phyloP scores from a whole-genome alignment of 2,113 vertebrate species.

The Cephalopholis sonnerati region DNA sequence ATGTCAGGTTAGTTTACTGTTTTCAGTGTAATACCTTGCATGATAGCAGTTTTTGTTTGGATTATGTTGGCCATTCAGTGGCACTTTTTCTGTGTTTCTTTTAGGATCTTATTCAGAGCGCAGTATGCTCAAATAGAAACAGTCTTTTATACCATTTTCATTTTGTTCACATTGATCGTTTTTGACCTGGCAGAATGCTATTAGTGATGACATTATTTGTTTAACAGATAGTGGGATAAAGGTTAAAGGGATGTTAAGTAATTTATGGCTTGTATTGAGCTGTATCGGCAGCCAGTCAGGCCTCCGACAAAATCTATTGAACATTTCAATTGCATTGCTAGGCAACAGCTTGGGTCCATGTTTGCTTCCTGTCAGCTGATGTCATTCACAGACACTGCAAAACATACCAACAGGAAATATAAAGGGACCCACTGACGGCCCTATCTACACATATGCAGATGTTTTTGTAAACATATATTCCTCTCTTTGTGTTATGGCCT shows the following conservation, averaged over 20 bases:
- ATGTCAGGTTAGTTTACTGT: not conserved
- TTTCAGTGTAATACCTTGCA: not conserved
- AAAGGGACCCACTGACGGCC: too few species aligned
- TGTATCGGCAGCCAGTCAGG: conserved; percentile 30
- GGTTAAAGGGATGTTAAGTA: conserved; percentile 25
- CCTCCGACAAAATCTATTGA: not conserved
- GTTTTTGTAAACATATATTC: too few species aligned
- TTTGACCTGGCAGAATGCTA: not conserved
- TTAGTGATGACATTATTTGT: conserved; percentile 17
- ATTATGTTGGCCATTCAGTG: not conserved
- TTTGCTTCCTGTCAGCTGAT: too few species aligned
- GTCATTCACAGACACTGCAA: too few species aligned
- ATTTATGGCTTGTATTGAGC: conserved; percentile 40
- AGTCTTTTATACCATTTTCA: not conserved
- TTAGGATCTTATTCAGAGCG: not conserved
- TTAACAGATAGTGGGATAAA: not conserved
- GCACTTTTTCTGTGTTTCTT: not conserved
- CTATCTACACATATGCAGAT: too few species aligned
- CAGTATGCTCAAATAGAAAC: not conserved
- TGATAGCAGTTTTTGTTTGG: not conserved
- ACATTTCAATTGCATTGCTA: too few species aligned
- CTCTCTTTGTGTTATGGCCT: too few species aligned
- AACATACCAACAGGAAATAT: too few species aligned
- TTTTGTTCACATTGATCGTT: not conserved
- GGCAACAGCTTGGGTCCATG: too few species aligned